These are phyloP conservation scores for Tigriopus californicus DNA, from an alignment of 2,888 invertebrate genomes.

Conservation along the genomic window DNA sequence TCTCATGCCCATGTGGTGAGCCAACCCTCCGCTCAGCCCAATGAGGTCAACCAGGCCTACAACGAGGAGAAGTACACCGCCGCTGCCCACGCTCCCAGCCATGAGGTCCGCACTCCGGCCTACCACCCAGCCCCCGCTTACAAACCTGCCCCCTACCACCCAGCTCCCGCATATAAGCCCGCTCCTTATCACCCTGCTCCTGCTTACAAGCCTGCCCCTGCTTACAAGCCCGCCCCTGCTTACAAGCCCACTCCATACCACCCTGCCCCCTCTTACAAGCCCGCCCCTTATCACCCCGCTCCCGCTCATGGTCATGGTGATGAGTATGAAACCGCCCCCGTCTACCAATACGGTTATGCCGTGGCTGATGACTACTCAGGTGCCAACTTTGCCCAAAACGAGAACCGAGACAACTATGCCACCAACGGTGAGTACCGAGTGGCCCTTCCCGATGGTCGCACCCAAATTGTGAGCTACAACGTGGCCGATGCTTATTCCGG, in stretches of 20 bases:
- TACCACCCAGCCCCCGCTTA: neutral
- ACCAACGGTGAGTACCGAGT: slow-evolving; percentile 8
- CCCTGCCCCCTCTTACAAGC: slow-evolving; percentile 7
- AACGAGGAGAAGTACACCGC: too few relatives aligned
- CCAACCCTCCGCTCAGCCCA: neutral
- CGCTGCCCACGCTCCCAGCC: neutral
- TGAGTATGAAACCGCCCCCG: slow-evolving; percentile 4
- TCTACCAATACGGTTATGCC: slow-evolving; percentile 12
- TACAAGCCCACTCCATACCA: neutral
- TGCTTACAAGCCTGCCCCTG: neutral
- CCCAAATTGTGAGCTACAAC: slow-evolving; percentile 8
- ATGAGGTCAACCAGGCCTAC: too few relatives aligned
- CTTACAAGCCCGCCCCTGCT: slow-evolving; percentile 6
- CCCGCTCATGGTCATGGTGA: neutral
- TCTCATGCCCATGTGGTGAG: neutral
- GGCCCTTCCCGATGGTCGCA: slow-evolving; percentile 13
- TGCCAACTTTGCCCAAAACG: slow-evolving; percentile 3
- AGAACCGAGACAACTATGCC: slow-evolving; percentile 5
- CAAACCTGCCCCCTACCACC: neutral
- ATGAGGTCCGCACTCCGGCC: neutral
- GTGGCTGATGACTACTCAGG: slow-evolving; percentile 11
- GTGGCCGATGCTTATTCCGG: slow-evolving; percentile 11
- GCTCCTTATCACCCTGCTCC: neutral
- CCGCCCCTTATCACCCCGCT: slow-evolving; percentile 7
- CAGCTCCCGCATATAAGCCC: neutral